Base-by-base conservation (phyloP, 2,888 invertebrate species). In the Incurvaria masculella region DNA sequence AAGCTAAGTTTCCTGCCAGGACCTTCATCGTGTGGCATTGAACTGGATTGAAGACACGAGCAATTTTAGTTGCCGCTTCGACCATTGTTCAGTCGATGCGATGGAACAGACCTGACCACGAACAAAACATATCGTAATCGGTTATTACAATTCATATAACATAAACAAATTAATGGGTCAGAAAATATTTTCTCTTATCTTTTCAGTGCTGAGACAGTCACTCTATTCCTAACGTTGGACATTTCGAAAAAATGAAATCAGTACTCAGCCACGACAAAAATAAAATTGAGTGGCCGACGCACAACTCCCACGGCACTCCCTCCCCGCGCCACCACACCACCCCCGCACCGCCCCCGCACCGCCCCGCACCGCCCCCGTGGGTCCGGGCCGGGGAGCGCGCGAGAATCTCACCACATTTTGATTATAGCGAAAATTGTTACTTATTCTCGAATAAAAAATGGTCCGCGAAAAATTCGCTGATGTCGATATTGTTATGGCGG, bases 401-500 rank as follows among this genome's bases (percentile, higher is more conserved):
- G 11, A 8, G 11, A 33, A 33, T 14, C 33, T 33, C 33, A 33
- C 33, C 59, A 73, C 75, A 72, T 76, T 75, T 76, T 78, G 78
- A 76, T 78, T 76, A 74, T 72, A 65, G 55, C 61, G 66, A 70
- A 65, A 75, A 75, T 72, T 74, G 74, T 73, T 75, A 74, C 76
- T 76, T 75, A 74, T 73, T 74, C 72, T 71, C 71, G 59, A 74
- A 76, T 76, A 76, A 76, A 75, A 67, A 65, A 63, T 61, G 59
- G 60, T 57, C 56, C 51, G 45, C 45, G 62, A 70, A 70, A 72
- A 72, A 66, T 64, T 71, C 63, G 78, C 78, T 78, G 78, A 78
- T 78, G 78, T 72, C 76, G 78, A 78, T 78, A 78, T 78, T 78
- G 76, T 78, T 78, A 78, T 75, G 74, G 72, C 68, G 74, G 78